phyloP scores from a whole-genome alignment of 2,113 vertebrate genomes.

The Barbus barbus region DNA sequence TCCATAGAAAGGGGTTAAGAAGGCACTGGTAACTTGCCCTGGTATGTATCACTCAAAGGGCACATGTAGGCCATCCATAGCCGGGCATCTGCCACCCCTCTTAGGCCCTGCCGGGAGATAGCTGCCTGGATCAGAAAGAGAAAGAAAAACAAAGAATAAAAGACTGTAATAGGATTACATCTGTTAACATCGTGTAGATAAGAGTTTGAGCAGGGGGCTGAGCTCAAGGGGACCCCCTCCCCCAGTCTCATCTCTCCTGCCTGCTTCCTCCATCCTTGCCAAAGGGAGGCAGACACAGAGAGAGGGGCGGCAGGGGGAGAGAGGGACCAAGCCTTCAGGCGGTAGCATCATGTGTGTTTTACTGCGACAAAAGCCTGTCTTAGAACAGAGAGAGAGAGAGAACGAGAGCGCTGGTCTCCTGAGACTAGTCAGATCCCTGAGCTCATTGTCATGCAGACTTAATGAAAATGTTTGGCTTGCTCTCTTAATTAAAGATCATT shows the following conservation, averaged over 20 bases:
- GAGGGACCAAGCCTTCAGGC: constrained; percentile 7
- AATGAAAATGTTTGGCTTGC: constrained; percentile 65
- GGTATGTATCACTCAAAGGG: neutral
- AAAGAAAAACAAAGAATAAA: constrained; percentile 26
- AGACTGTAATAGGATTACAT: constrained; percentile 64
- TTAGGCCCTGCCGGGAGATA: constrained; percentile 6
- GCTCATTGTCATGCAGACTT: constrained; percentile 60
- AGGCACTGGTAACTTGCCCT: constrained; percentile 32
- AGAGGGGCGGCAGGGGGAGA: constrained; percentile 19
- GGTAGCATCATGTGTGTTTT: constrained; percentile 4
- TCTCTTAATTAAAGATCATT: constrained; percentile 65
- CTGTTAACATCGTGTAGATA: constrained; percentile 64
- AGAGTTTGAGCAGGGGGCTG: constrained; percentile 43
- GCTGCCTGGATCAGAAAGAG: neutral
- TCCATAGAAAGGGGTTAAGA: neutral
- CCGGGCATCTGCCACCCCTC: constrained; percentile 6
- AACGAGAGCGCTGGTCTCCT: constrained; percentile 29
- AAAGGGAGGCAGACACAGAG: constrained; percentile 4
- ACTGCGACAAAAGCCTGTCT: neutral
- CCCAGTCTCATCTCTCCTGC: constrained; percentile 35
- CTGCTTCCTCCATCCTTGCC: constrained; percentile 39
- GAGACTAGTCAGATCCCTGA: constrained; percentile 53
- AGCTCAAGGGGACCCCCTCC: constrained; percentile 39
- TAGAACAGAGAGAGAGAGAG: constrained; percentile 13
- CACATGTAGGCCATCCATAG: neutral